These are phyloP conservation scores for Goniozus legneri DNA, from an alignment of 1,140 invertebrate species.

Conservation along the genomic window DNA sequence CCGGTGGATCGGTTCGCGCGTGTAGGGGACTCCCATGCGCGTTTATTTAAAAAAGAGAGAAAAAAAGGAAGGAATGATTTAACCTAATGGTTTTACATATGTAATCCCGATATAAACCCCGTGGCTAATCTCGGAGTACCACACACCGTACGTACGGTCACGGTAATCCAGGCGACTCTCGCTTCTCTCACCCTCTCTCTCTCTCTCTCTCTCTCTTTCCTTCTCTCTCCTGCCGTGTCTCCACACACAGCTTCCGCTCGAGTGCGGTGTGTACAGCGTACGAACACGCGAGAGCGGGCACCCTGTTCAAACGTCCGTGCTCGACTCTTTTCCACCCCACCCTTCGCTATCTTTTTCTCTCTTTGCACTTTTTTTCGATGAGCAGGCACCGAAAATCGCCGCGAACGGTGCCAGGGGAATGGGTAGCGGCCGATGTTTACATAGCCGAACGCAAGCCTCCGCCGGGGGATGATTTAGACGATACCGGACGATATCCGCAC, in stretches of 20 bases:
- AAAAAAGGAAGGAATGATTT: too few relatives aligned
- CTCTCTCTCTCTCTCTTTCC: slow-evolving; percentile 7
- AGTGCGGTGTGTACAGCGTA: background rate
- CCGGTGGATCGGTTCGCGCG: slow-evolving; percentile 4
- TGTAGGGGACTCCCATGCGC: slow-evolving; percentile 22
- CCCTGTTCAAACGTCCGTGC: too few relatives aligned
- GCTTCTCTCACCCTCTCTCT: slow-evolving; percentile 2
- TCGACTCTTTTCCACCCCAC: slow-evolving; percentile 6
- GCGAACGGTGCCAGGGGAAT: too few relatives aligned
- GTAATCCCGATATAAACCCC: slow-evolving; percentile 55
- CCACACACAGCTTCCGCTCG: background rate
- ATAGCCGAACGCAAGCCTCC: slow-evolving; percentile 20
- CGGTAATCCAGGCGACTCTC: slow-evolving; percentile 30
- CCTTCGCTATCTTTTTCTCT: slow-evolving; percentile 9
- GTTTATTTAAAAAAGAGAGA: slow-evolving; percentile 54
- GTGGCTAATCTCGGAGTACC: slow-evolving; percentile 50
- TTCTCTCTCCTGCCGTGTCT: slow-evolving; percentile 12
- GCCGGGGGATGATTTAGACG: slow-evolving; percentile 29
- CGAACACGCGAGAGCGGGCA: background rate
- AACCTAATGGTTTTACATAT: slow-evolving; percentile 55
- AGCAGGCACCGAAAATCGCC: slow-evolving; percentile 43
- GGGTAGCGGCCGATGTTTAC: too few relatives aligned
- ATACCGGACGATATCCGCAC: slow-evolving; percentile 29
- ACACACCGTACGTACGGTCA: slow-evolving; percentile 41
- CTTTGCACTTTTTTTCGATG: slow-evolving; percentile 26